Base-by-base conservation (phyloP, 2,888 invertebrate genomes). In the Crocallis elinguaria region DNA sequence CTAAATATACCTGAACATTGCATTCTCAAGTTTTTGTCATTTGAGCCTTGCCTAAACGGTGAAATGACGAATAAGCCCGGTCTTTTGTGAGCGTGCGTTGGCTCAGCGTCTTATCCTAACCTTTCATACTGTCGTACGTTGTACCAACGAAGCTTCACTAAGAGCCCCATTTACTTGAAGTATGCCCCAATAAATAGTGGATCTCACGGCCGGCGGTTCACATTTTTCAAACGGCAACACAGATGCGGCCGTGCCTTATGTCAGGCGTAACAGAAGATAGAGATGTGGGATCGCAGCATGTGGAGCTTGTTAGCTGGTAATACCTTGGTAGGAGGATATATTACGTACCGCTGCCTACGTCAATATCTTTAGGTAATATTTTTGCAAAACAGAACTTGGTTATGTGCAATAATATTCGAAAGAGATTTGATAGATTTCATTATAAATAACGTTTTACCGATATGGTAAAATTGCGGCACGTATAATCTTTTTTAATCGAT, bases 131-230 rank as follows among this genome's bases (percentile, higher is more conserved):
- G 42, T 6, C 19, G 5, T 16, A 12, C 7, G 14, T 16, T 49
- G 61, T 59, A 11, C 23, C 12, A 38, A 36, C 60, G 62, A 62
- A 64, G 64, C 56, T 63, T 61, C 67, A 54, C 73, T 73, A 79
- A 78, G 76, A 76, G 72, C 70, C 69, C 75, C 76, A 80, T 84
- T 82, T 75, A 71, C 73, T 75, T 83, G 83, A 82, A 75, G 77
- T 75, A 82, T 80, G 76, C 73, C 73, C 72, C 78, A 77, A 82
- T 84, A 82, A 81, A 83, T 79, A 77, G 73, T 68, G 69, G 62
- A 70, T 70, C 71, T 71, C 70, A 43, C 44, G 43, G 46, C 13
- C 41, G 48, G 44, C 19, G 36, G 63, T 62, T 62, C 71, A 62
- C 74, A 80, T 82, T 79, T 82, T 78, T 79, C 81, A 77, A 76